Evolutionary conservation across 2,797 vertebrate species (phyloP).

Genomic region (Typhlichthys eigenmanni): DNA sequence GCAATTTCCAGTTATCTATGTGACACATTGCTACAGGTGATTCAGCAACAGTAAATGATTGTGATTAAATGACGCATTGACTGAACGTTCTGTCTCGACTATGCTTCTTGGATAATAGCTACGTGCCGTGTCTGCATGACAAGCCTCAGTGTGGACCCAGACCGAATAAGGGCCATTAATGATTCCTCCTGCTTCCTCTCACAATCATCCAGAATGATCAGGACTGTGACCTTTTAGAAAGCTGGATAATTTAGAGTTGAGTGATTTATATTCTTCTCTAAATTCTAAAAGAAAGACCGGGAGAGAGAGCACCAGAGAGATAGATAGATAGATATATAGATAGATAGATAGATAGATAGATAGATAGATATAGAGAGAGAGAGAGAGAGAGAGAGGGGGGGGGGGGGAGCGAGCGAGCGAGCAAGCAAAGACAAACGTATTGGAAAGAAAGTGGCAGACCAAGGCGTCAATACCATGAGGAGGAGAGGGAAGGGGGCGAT

Average conservation of each 20-base stretch:
- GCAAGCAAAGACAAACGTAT: neutral
- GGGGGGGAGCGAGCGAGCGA: slow-evolving; percentile 10
- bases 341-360: slow-evolving; percentile 5
- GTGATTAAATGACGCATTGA: slow-evolving; percentile 1
- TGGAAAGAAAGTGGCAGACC: neutral
- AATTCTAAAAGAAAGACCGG: slow-evolving; percentile 29
- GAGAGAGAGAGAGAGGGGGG: slow-evolving; percentile 42
- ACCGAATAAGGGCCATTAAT: slow-evolving; percentile 60
- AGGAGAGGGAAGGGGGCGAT: slow-evolving; percentile 18
- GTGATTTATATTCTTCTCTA: slow-evolving; percentile 58
- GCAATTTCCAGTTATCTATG: neutral
- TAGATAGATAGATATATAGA: slow-evolving; percentile 6
- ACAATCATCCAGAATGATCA: slow-evolving; percentile 64
- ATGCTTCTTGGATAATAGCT: slow-evolving; percentile 31
- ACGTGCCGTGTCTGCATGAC: slow-evolving; percentile 44
- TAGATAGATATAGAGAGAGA: slow-evolving; percentile 29
- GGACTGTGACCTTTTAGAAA: slow-evolving; percentile 72
- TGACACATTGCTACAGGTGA: neutral
- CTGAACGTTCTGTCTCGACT: slow-evolving; percentile 15
- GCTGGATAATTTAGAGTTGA: slow-evolving; percentile 67
- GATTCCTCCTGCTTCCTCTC: slow-evolving; percentile 57
- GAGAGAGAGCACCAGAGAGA: slow-evolving; percentile 16
- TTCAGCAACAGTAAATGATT: neutral
- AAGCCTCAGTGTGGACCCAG: slow-evolving; percentile 41
- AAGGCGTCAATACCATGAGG: neutral